Evolutionary conservation across 2,888 invertebrate genomes (phyloP), one percentile per base, ranked within the genome.

Genomic region (Acleris laterana): DNA sequence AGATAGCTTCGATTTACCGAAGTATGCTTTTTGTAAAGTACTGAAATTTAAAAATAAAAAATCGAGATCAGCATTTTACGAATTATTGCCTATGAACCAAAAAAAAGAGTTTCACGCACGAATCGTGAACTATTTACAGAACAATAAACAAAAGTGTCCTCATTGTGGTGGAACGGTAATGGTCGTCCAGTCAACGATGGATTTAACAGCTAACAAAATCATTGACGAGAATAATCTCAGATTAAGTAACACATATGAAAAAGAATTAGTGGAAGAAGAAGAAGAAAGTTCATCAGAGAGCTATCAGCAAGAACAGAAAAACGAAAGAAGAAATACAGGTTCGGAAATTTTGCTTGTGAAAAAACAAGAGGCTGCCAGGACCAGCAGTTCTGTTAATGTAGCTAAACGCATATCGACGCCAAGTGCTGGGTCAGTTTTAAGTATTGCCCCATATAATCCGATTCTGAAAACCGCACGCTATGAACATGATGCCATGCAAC

Each of bases 11-110:
- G 83, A 85, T 69, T 77, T 94, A 52, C 94, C 94, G 0, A 88
- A 87, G 72, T 94, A 94, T 72, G 93, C 94, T 7, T 93, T 92
- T 78, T 95, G 95, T 75, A 93, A 93, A 77, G 79, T 94, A 11
- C 84, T 95, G 77, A 93, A 90, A 75, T 95, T 95, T 74, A 92
- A 89, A 77, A 93, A 88, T 69, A 88, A 84, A 69, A 88, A 83
- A 62, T 91, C 94, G 49, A 88, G 93, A 70, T 85, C 87, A 68
- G 87, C 93, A 1, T 93, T 94, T 63, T 94, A 95, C 72, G 93
- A 94, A 70, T 75, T 94, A 38, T 78, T 95, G 22, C 90, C 94
- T 0, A 79, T 90, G 9, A 93, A 93, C 71, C 94, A 94, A 71
- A 94, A 92, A 72, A 93, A 90, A 70, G 93, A 94, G 73, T 92